Conservation (phyloP, 2,797 vertebrate species). For the Echeneis naucrates region DNA sequence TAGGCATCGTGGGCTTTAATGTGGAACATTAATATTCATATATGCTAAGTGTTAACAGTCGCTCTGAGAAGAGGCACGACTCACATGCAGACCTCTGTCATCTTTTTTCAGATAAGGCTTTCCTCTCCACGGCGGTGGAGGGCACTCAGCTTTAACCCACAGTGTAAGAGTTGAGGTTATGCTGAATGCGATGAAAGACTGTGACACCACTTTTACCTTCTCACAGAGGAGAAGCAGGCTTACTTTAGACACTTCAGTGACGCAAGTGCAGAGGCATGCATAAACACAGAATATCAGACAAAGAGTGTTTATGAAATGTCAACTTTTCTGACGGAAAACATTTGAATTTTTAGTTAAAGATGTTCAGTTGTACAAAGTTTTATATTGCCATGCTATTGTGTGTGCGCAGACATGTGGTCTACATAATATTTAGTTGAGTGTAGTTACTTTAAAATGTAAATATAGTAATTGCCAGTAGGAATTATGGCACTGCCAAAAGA, state of each 20-base stretch:
- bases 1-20: conserved; percentile 76
- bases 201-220: conserved; percentile 58
- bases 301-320: conserved; percentile 1
- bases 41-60: conserved; percentile 84
- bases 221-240: conserved; percentile 32
- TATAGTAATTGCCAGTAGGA: not conserved
- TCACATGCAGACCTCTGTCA: conserved; percentile 68
- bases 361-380: conserved; percentile 1
- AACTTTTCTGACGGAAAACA: conserved; percentile 3
- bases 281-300: conserved; percentile 27
- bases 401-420: conserved; percentile 15
- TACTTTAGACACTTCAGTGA: conserved; percentile 30
- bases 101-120: conserved; percentile 66
- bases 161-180: conserved; percentile 35
- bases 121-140: conserved; percentile 59
- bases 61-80: conserved; percentile 72
- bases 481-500: not conserved
- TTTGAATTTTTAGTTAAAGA: not conserved
- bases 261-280: conserved; percentile 28
- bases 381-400: not conserved
- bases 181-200: conserved; percentile 52
- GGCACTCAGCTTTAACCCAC: conserved; percentile 53
- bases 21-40: conserved; percentile 87
- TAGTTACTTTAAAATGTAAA: not conserved
- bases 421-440: not conserved